Evolutionary conservation across 2,797 vertebrate species (phyloP).

Genomic region (Sebastes nivosus): DNA sequence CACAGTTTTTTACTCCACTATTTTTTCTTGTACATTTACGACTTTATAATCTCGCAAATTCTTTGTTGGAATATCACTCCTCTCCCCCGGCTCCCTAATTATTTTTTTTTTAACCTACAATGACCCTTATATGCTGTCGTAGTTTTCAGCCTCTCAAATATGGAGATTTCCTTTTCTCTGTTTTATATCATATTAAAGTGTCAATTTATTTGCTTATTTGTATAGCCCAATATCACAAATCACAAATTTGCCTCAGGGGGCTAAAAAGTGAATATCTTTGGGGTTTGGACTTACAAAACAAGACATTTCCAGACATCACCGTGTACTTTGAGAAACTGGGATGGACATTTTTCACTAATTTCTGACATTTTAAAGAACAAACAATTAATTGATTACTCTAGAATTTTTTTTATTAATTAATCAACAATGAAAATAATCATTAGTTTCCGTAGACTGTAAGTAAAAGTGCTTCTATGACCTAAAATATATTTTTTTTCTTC

Average conservation of each 20-base stretch:
- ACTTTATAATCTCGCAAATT: too few relatives aligned
- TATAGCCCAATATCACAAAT: too few relatives aligned
- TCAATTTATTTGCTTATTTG: too few relatives aligned
- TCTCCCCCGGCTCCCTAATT: too few relatives aligned
- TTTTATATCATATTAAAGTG: too few relatives aligned
- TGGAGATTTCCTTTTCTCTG: too few relatives aligned
- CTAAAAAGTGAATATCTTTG: neutral
- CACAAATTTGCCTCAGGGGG: too few relatives aligned
- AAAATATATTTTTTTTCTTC: neutral
- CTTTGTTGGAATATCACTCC: fast-evolving
- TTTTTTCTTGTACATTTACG: too few relatives aligned
- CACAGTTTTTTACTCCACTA: too few relatives aligned
- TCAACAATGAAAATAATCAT: neutral
- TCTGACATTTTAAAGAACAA: neutral
- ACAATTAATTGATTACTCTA: neutral
- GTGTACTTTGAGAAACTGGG: neutral
- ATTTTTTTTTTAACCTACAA: too few relatives aligned
- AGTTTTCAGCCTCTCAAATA: too few relatives aligned
- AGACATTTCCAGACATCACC: neutral
- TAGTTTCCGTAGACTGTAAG: neutral
- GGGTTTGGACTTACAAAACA: neutral
- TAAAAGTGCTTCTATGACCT: neutral
- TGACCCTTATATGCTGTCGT: too few relatives aligned
- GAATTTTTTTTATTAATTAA: neutral
- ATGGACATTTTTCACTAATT: neutral